Evolutionary conservation across 2,113 vertebrate species (phyloP), one percentile per base, ranked within the genome.

Genomic region (Peromyscus leucopus): DNA sequence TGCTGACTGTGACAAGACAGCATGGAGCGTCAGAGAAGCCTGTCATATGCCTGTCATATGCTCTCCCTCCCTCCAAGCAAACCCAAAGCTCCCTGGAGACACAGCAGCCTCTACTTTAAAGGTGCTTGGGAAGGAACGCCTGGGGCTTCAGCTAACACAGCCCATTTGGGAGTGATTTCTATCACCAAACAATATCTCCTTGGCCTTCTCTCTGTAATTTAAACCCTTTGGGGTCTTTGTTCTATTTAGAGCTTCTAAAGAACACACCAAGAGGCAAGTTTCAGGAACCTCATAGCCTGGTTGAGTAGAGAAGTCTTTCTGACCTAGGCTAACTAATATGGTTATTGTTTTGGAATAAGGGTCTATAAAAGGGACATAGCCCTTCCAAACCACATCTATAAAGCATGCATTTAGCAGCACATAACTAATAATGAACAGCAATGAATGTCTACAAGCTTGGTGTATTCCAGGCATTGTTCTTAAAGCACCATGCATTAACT

Each of bases 21-120:
- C 0, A 10, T 59, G 75, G 59, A 75, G 39, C 24, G 12, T 13
- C 39, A 10, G 46, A 82, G 28, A 78, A 8, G 9, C 65, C 0
- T 13, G 71, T 63, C 0, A 61, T 5, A 0, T 2, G 55, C 57
- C 7, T 42, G 16, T 3, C 0, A 67, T 16, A 24, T 24, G 0
- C 22, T 21, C 21, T n/a, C 26, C 24, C 65, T 74, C 78, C 51
- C 51, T 51, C 51, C 51, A 15, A 42, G 11, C 4, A 72, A 87
- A 28, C 31, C 51, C 86, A 7, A 17, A 4, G 39, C 48, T 31
- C 28, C 78, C 6, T 24, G 7, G 7, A 72, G 55, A 78, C 5
- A 11, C 17, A 26, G 24, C 21, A 5, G 67, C 63, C 31, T 11
- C 28, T 65, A 11, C 39, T 63, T 82, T 67, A 86, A 26, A 1